Conservation (phyloP, 2,888 invertebrate species). For the Ferdinandea cuprea region DNA sequence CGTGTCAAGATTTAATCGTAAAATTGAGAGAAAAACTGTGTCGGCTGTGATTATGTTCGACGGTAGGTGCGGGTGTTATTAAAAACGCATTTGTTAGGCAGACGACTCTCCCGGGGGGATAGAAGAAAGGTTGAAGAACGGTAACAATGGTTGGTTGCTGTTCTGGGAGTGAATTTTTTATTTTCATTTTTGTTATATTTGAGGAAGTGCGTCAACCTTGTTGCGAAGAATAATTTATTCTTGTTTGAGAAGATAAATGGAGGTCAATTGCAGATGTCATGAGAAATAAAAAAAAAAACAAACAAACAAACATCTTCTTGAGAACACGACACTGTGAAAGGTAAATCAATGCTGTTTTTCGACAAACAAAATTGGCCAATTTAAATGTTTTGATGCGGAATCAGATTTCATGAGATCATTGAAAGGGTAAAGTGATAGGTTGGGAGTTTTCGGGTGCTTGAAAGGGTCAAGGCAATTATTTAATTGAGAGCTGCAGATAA, state of each 20-base stretch:
- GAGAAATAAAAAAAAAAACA: constrained; percentile 1
- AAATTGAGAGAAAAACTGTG: constrained; percentile 23
- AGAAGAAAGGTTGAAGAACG: constrained; percentile 26
- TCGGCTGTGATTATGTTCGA: constrained; percentile 49
- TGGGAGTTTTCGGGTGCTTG: too few relatives aligned
- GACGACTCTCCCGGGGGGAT: constrained; percentile 11
- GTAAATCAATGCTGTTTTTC: constrained; percentile 32
- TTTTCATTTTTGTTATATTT: too few relatives aligned
- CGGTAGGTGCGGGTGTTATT: constrained; percentile 47
- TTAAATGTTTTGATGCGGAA: constrained; percentile 33
- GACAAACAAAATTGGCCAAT: constrained; percentile 60
- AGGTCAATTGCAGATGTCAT: constrained; percentile 53
- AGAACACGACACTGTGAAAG: constrained; percentile 8
- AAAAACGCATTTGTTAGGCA: constrained; percentile 57
- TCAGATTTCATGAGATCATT: constrained; percentile 28
- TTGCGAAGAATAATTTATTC: constrained; percentile 2
- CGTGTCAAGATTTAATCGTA: constrained; percentile 63
- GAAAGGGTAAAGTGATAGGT: too few relatives aligned
- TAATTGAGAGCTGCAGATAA: too few relatives aligned
- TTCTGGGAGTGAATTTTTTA: constrained; percentile 3
- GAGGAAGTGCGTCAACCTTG: constrained; percentile 45
- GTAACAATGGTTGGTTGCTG: constrained; percentile 19
- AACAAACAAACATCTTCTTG: background rate
- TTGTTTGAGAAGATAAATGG: constrained; percentile 30
- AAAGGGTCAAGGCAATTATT: too few relatives aligned